Percentiles rank a stretch among this genome's conserved stretches.
These are phyloP conservation scores for Recurvirostra avosetta DNA, from an alignment of 2,113 vertebrate species.

Conservation along the genomic window DNA sequence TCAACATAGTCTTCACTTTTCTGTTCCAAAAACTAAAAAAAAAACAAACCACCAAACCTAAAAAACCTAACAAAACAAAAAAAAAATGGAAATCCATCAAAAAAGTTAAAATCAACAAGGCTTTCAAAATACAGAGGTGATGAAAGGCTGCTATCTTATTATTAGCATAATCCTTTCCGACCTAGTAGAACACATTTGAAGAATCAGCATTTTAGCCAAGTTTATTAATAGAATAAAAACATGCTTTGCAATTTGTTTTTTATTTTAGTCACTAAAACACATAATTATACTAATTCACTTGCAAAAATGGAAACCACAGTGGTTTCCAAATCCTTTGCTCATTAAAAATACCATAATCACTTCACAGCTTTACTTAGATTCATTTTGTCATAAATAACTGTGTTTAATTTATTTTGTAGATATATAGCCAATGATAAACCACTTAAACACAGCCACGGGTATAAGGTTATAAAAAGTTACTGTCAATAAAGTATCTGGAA, in stretches of 20 bases:
- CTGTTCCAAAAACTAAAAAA: not conserved
- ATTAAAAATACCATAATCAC: not conserved
- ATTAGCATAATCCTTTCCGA: not conserved
- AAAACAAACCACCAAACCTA: not conserved
- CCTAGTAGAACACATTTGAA: not conserved
- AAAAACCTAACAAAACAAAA: not conserved
- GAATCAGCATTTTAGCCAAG: not conserved
- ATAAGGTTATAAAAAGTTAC: not conserved
- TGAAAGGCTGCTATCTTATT: not conserved
- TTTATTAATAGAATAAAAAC: conserved; percentile 6
- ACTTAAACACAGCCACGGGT: not conserved
- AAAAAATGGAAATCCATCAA: not conserved
- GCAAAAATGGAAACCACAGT: not conserved
- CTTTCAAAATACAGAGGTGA: not conserved
- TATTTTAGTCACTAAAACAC: not conserved
- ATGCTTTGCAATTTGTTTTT: not conserved
- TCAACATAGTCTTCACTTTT: not conserved
- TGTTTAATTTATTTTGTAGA: not conserved
- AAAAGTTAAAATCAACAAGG: not conserved
- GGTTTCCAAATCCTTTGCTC: conserved; percentile 1
- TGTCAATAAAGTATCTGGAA: not conserved
- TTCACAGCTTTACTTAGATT: not conserved
- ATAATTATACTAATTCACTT: conserved; percentile 15
- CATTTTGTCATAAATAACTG: not conserved
- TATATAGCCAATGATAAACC: not conserved